Base-by-base conservation (phyloP, 2,797 vertebrate genomes). In the Rhincodon typus region DNA sequence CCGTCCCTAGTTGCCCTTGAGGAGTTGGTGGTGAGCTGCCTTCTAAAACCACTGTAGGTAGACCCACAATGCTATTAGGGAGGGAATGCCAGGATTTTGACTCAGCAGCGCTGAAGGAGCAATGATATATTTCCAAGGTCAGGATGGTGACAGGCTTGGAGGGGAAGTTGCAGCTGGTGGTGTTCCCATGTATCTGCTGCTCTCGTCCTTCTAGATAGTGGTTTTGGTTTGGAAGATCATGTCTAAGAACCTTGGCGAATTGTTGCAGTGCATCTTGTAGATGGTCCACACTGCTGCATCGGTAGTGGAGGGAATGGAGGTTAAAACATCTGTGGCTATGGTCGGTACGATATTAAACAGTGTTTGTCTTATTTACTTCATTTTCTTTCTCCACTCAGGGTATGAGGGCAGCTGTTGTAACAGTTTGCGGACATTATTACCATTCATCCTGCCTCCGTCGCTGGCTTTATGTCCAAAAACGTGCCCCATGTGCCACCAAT, bases 381-480 rank as follows among this genome's bases (percentile, higher is more conserved):
- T 30, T 34, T 74, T 25, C 10, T 5, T 87, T 7, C 6, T 1
- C 6, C 96, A 74, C 57, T 0, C 97, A 98, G 98, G 98, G 98
- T 96, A 98, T 98, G 98, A 97, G 94, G 90, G 97, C 97, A 17
- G 98, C 98, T 0, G 98, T 98, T 53, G 96, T 98, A 96, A 99
- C 98, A 15, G 97, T 97, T 96, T 98, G 98, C 34, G 97, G 97
- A 72, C 98, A 99, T 97, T 98, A 98, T 96, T 99, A 98, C 97
- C 98, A 98, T 0, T 97, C 97, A 0, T 96, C 97, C 97, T 99
- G 98, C 96, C 98, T 98, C 38, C 97, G 98, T 93, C 98, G 98
- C 97, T 98, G 98, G 98, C 97, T 99, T 21, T 98, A 98, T 0
- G 97, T 99, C 74, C 98, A 98, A 97, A 98, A 96, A 98, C 98